Evolutionary conservation across 1,140 invertebrate genomes (phyloP), one percentile per base, ranked within the genome.

Genomic region (Aplysia californica): DNA sequence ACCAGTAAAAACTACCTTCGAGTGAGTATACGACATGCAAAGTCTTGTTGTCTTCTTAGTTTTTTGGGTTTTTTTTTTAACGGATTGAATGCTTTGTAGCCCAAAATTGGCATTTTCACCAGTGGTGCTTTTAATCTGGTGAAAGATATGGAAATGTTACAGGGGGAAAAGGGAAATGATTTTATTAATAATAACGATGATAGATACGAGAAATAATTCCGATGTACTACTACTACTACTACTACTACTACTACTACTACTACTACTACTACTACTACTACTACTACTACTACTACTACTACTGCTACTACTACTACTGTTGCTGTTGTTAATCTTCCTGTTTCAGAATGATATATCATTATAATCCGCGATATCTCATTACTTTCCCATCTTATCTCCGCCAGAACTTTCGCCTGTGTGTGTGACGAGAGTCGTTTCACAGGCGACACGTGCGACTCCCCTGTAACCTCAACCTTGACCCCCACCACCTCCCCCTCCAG

Each of bases 381-480:
- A n/a, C n/a, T n/a, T n/a, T n/a, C n/a, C n/a, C n/a, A n/a, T n/a
- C n/a, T 66, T 66, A 10, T 18, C 38, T 29, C 44, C 10, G 10
- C 10, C n/a, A 58, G 55, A 20, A n/a, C 74, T 4, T 79, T 81
- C 61, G 66, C 41, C 64, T 79, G 77, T 39, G 3, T 23, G 33
- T 79, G 78, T 41, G 38, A 65, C 23, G 26, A 33, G 15, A 66
- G 10, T 35, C 4, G 1, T 41, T 77, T 56, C 61, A 79, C 67
- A 10, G 80, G 80, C 0, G 78, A 77, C 0, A 21, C 70, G 0
- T 81, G 80, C 44, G 75, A 81, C 31, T 29, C 64, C 3, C 38
- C 29, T 31, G 3, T 75, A 21, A 69, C 38, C 2, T 26, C 77
- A 33, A 75, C 72, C 36, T 50, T 36, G 15, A 75, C 21, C 41